phyloP scores from a whole-genome alignment of 2,888 invertebrate species.

The Pocota personata region DNA sequence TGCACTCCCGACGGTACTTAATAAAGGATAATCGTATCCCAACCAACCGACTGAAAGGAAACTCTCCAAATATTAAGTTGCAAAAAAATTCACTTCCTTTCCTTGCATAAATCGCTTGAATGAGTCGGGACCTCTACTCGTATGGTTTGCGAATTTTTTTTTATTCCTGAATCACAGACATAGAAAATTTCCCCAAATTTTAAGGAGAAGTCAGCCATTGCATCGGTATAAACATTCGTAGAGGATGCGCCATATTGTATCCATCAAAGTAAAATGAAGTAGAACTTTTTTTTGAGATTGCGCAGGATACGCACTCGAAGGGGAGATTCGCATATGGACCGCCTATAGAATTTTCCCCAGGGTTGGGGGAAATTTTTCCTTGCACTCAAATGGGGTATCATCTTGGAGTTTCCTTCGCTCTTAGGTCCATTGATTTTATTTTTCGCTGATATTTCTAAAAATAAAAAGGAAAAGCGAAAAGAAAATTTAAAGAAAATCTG shows the following conservation, averaged over 20 bases:
- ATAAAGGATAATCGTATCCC: constrained; percentile 63
- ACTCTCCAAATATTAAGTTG: constrained; percentile 66
- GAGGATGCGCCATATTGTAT: constrained; percentile 64
- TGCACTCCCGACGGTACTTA: constrained; percentile 81
- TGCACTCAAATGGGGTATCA: constrained; percentile 35
- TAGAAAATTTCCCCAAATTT: constrained; percentile 36
- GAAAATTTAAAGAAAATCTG: constrained; percentile 29
- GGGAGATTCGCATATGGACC: constrained; percentile 48
- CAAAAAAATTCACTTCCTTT: constrained; percentile 61
- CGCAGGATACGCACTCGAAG: constrained; percentile 48
- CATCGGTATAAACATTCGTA: constrained; percentile 12
- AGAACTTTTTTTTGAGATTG: constrained; percentile 39
- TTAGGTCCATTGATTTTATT: constrained; percentile 51
- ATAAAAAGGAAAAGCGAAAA: constrained; percentile 33
- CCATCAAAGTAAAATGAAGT: not conserved
- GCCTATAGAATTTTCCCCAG: constrained; percentile 57
- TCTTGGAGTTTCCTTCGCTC: constrained; percentile 42
- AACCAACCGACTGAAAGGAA: constrained; percentile 69
- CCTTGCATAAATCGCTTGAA: constrained; percentile 60
- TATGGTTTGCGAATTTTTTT: constrained; percentile 39
- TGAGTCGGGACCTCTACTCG: constrained; percentile 48
- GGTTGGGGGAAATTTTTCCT: constrained; percentile 31
- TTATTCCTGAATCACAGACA: constrained; percentile 3
- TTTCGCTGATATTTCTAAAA: constrained; percentile 47
- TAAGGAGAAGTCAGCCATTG: constrained; percentile 71